Base-by-base conservation (phyloP, 1,140 invertebrate genomes). In the Calliphora vicina region DNA sequence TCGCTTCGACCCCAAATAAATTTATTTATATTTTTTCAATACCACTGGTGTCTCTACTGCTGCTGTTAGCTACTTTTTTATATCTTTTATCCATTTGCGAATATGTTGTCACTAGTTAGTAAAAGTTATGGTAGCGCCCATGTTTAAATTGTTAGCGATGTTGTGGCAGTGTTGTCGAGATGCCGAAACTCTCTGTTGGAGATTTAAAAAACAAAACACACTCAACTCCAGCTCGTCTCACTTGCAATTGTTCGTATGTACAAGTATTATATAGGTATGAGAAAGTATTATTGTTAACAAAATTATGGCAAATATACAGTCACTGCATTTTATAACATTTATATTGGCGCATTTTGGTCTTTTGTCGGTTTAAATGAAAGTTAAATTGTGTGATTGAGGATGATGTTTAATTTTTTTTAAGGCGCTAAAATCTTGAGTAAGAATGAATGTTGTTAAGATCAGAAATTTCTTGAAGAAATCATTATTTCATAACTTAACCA, bases 331-430 rank as follows among this genome's bases (percentile, higher is more conserved):
- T 50, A 1, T 50, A 50, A 26, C 71, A 29, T 29, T 26, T 73
- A 9, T 29, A 29, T 73, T 73, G 71, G 71, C 71, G 71, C 71
- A n/a, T 73, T 29, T 73, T 50, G 15, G 45, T 50, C 45, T 13
- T 73, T 73, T 73, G 71, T 73, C 71, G 71, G 71, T n/a, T 25
- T 26, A 26, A 25, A 73, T 73, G 71, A 73, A 73, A 73, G 71
- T 9, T 29, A 29, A 73, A 73, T n/a, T 15, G 71, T 73, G 71
- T 73, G 71, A 73, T 73, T 73, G 71, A 73, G 71, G 71, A 73
- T 73, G 71, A 73, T 15, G 71, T 5, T 29, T 29, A 3, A 3
- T 3, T 3, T 2, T 50, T 50, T 50, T 73, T 9, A 73, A 73
- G 71, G 71, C 71, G 71, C 71, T 73, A 26, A 73, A 25, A 5